phyloP scores from a whole-genome alignment of 2,797 vertebrate species.

The Rhabdomys pumilio region DNA sequence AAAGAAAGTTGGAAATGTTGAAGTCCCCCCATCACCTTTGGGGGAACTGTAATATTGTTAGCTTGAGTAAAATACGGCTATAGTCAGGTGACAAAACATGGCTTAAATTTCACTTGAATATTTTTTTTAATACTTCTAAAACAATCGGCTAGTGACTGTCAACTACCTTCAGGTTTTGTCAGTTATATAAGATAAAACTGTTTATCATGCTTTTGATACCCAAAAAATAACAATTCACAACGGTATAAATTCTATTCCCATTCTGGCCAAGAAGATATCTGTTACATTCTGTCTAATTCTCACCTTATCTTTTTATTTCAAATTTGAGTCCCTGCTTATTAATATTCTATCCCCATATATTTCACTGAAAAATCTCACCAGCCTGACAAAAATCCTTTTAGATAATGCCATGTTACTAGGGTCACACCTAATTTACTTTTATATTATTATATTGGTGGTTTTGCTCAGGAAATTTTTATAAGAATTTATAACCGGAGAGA shows the following conservation, averaged over 20 bases:
- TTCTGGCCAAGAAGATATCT: constrained; percentile 7
- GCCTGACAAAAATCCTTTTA: constrained; percentile 49
- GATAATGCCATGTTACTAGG: neutral
- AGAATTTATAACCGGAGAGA: constrained; percentile 51
- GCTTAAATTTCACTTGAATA: neutral
- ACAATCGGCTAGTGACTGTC: constrained; percentile 38
- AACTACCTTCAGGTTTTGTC: constrained; percentile 27
- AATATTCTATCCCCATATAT: constrained; percentile 10
- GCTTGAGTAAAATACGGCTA: neutral
- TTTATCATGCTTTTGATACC: constrained; percentile 55
- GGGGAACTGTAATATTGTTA: constrained; percentile 11
- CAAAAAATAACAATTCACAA: constrained; percentile 1
- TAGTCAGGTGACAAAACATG: neutral
- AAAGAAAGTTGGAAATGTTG: constrained; percentile 24
- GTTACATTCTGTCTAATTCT: constrained; percentile 55
- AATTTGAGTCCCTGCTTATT: constrained; percentile 48
- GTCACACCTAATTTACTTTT: constrained; percentile 62
- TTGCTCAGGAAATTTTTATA: constrained; percentile 38
- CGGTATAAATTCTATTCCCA: constrained; percentile 14
- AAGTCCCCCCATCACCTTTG: neutral
- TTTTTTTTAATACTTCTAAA: neutral
- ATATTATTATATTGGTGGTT: constrained; percentile 25
- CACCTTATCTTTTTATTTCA: constrained; percentile 45
- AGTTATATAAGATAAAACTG: neutral
- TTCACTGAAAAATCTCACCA: constrained; percentile 21